A percentile compares a stretch with the other conserved stretches of the same genome.
These are phyloP conservation scores for Drosophila burlai DNA, from an alignment of 1,140 invertebrate species.

Conservation along the genomic window DNA sequence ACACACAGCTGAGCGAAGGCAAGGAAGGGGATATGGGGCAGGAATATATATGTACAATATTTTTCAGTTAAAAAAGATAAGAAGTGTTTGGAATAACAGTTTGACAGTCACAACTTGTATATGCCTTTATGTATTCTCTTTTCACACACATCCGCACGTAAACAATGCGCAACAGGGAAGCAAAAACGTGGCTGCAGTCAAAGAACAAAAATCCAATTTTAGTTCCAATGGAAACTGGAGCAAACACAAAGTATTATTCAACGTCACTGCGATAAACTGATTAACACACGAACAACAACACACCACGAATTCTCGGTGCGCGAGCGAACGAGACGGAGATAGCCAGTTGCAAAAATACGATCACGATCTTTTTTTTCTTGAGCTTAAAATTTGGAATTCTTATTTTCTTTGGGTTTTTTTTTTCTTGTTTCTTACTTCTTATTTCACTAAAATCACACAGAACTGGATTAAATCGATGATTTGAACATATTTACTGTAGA, in stretches of 20 bases:
- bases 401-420: neutral
- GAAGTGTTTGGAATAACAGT: conserved; percentile 41
- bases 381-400: neutral
- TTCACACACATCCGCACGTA: conserved; percentile 5
- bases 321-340: conserved; percentile 27
- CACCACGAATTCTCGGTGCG: conserved; percentile 18
- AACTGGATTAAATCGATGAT: neutral
- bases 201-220: conserved; percentile 10
- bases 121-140: conserved; percentile 19
- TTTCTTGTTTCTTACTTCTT: neutral
- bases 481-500: neutral
- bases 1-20: conserved; percentile 49
- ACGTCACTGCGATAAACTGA: conserved; percentile 63
- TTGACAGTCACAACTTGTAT: conserved; percentile 37
- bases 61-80: conserved; percentile 43
- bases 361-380: conserved; percentile 3
- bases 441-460: conserved; percentile 6
- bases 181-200: conserved; percentile 42
- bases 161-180: conserved; percentile 31
- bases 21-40: conserved; percentile 11
- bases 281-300: conserved; percentile 52
- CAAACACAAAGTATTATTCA: conserved; percentile 68
- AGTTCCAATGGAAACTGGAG: conserved; percentile 52
- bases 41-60: conserved; percentile 25
- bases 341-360: conserved; percentile 58